Percentiles rank a stretch among this genome's conserved stretches.
Conservation (phyloP, 2,113 vertebrate species). For the Coptodon rendalli region DNA sequence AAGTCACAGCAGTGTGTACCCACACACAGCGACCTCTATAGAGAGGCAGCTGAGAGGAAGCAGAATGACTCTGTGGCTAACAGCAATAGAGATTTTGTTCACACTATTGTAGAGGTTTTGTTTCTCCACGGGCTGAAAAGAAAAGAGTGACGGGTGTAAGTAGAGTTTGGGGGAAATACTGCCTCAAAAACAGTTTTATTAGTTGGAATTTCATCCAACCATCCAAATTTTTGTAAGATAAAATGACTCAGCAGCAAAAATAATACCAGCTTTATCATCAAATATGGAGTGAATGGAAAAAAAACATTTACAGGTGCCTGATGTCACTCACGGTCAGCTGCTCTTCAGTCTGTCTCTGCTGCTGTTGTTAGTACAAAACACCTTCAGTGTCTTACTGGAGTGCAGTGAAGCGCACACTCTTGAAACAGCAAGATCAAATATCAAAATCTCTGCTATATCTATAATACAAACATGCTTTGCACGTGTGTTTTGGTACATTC, state of each 20-base stretch:
- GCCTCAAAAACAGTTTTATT: not conserved
- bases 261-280: not conserved
- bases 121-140: not conserved
- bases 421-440: not conserved
- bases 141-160: not conserved
- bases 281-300: not conserved
- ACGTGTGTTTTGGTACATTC: not conserved
- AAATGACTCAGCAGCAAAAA: not conserved
- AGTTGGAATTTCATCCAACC: fast-evolving
- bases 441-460: fast-evolving
- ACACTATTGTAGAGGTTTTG: not conserved
- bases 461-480: not conserved
- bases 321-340: not conserved
- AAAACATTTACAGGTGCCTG: not conserved
- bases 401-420: not conserved
- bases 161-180: not conserved
- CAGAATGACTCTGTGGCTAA: fast-evolving
- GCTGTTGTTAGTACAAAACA: not conserved
- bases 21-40: not conserved
- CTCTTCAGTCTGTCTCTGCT: not conserved
- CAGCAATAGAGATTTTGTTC: fast-evolving
- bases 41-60: not conserved
- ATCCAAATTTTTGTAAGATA: fast-evolving
- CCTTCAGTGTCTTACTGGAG: fast-evolving
- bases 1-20: not conserved